phyloP scores from a whole-genome alignment of 2,797 vertebrate species.

The Enteromius viviparus region DNA sequence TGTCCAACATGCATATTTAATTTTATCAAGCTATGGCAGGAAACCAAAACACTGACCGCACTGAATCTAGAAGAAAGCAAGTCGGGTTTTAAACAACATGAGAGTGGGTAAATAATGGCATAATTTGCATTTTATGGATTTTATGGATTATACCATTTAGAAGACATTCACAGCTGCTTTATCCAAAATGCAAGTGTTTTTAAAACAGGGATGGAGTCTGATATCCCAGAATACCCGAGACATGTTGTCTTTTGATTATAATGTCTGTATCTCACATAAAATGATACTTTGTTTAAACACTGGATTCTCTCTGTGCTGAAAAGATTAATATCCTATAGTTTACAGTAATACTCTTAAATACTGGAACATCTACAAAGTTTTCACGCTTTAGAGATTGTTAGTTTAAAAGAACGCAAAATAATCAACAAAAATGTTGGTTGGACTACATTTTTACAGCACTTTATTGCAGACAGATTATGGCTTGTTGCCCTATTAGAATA shows the following conservation, averaged over 20 bases:
- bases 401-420: neutral
- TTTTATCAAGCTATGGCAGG: neutral
- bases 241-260: neutral
- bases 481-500: neutral
- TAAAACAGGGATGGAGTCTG: neutral
- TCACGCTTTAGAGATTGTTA: neutral
- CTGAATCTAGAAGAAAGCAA: neutral
- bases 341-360: neutral
- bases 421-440: neutral
- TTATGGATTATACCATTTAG: neutral
- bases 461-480: neutral
- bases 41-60: neutral
- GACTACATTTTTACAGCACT: neutral
- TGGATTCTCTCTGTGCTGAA: slow-evolving; percentile 1
- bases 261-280: neutral
- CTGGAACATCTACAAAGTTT: neutral
- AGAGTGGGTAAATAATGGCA: neutral
- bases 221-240: slow-evolving; percentile 12
- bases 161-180: neutral
- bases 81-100: neutral
- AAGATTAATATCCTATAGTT: neutral
- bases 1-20: neutral
- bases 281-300: slow-evolving; percentile 29
- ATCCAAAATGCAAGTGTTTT: neutral
- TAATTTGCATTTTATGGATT: neutral